Evolutionary conservation across 2,888 invertebrate species (phyloP).

Genomic region (Chirona hameri): DNA sequence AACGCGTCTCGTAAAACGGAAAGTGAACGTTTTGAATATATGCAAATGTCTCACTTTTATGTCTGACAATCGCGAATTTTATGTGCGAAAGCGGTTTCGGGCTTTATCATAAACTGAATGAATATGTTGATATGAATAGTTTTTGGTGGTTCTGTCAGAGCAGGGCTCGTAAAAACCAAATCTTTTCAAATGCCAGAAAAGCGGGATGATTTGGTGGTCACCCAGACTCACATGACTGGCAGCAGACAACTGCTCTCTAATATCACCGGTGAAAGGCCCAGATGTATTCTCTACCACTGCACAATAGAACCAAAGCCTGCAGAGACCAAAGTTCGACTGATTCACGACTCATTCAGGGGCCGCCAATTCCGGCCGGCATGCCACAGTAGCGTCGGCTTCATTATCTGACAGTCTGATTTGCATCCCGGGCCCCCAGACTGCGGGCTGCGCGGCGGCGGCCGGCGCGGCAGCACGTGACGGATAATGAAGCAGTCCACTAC

Average conservation of each 20-base stretch:
- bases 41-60: slow-evolving; percentile 25
- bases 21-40: slow-evolving; percentile 26
- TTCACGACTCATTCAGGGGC: neutral
- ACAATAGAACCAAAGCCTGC: neutral
- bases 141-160: neutral
- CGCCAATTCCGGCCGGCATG: neutral
- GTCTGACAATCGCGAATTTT: slow-evolving; percentile 25
- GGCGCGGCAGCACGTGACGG: neutral
- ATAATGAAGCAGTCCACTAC: neutral
- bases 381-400: neutral
- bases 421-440: neutral
- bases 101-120: slow-evolving; percentile 29
- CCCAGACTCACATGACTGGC: neutral
- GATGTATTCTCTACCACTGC: neutral
- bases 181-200: neutral
- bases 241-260: neutral
- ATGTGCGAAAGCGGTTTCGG: slow-evolving; percentile 28
- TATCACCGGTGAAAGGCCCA: neutral
- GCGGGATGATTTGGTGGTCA: slow-evolving; percentile 25
- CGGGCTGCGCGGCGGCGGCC: neutral
- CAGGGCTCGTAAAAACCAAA: slow-evolving; percentile 23
- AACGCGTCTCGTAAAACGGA: slow-evolving; percentile 1
- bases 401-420: neutral
- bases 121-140: slow-evolving; percentile 29
- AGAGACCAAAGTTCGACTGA: neutral